Base-by-base conservation (phyloP, 2,113 vertebrate species). In the Pygoscelis adeliae region DNA sequence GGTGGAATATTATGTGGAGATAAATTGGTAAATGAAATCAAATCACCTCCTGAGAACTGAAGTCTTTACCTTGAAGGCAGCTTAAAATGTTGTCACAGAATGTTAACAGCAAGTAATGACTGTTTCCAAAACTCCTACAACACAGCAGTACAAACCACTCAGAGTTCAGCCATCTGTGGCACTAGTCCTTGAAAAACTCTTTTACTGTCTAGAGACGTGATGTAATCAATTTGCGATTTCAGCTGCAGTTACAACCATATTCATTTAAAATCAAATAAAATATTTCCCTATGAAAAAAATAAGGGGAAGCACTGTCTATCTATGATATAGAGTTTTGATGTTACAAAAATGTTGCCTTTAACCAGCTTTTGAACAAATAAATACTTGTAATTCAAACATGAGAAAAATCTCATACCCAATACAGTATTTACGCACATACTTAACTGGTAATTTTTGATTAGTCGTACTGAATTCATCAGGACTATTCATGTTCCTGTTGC, bases 141-240 rank as follows among this genome's bases (percentile, higher is more conserved):
- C 25, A 74, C 50, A 87, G 40, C 30, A 63, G 17, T 87, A 83
- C 27, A 96, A 95, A 91, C 26, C 47, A 73, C 34, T 95, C 34
- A 91, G n/a, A 52, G 65, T 85, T 95, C 82, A 93, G 38, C 25
- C 79, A 80, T 91, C 78, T 96, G 40, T 91, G 81, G 27, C 15
- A 42, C 44, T 46, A 95, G 78, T n/a, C 82, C 76, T 95, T 96
- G 91, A 97, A 90, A 97, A 73, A 25, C n/a, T 63, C 58, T 90
- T 91, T 63, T 89, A 30, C 44, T 94, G 76, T 83, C 67, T 77
- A 52, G 21, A 87, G 30, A 65, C 3, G 5, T 11, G 78, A 52
- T 66, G 86, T 58, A 95, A 83, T 95, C 83, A 96, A 91, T 96
- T 90, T 87, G 27, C 94, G 77, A 88, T 96, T 93, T 85, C 30